Evolutionary conservation across 1,140 invertebrate species (phyloP), one percentile per base, ranked within the genome.

Genomic region (Penaeus vannamei): DNA sequence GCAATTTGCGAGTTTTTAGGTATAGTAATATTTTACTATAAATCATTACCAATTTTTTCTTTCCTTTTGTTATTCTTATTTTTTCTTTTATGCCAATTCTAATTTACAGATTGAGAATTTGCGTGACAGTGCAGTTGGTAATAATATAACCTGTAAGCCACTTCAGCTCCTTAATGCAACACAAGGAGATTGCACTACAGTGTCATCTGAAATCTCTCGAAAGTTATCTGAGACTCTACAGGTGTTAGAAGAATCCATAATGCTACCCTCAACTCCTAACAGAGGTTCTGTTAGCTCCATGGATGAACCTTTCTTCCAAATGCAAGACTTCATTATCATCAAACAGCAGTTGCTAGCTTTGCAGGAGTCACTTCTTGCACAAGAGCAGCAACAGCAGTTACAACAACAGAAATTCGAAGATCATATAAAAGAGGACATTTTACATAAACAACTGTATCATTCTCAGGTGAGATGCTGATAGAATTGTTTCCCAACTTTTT

Each of bases 211-310:
- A 64, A 69, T 84, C 66, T 84, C 82, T 14, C 62, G 82, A 32
- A 84, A 84, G 64, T 64, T 84, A 4, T 84, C 82, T 17, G 82
- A 84, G 64, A 84, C 82, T 26, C 19, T 84, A n/a, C 82, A 84
- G 17, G 82, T 29, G 26, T 66, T 84, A 20, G 82, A 84, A 42
- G 82, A 84, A 46, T 69, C 82, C 26, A 46, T 84, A 46, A 14
- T 84, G 36, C 22, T 46, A 22, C 62, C 82, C 22, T 42, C 62
- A 42, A 66, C 82, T 42, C 82, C 62, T 42, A 46, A 23, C 8
- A n/a, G 36, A 53, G 42, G 26, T 20, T 84, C 82, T 4, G 17
- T 66, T 66, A 69, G 62, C 42, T 84, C 22, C 66, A 20, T 53
- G 53, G 53, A 66, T 69, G 82, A 84, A 23, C 26, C 62, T 14